Evolutionary conservation across 2,797 vertebrate species (phyloP), one percentile per base, ranked within the genome.

Genomic region (Pangasius larnaudii): DNA sequence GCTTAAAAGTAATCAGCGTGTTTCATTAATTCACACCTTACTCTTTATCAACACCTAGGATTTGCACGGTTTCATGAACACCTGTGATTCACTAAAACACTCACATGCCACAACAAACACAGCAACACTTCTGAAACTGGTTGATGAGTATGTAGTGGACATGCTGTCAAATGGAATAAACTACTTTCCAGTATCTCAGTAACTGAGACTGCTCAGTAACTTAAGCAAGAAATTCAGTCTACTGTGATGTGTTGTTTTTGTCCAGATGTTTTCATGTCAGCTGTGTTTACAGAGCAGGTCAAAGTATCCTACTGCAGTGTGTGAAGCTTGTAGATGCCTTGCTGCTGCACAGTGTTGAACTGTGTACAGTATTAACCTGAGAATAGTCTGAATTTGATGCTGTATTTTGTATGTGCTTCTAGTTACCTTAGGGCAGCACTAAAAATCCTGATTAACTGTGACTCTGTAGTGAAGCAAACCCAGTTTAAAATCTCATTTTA

Each of bases 21-120:
- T 84, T 89, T 87, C n/a, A 77, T 84, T 79, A 86, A 74, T 84
- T 83, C 71, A 18, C 79, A 84, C 51, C 58, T 58, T n/a, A 19
- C 58, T 83, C 65, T 65, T 42, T 42, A 72, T 56, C 67, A 74
- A 67, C 88, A 86, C 69, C 69, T 83, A 27, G 61, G 79, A 77
- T 86, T 58, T 56, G 78, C 63, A 67, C 30, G 4, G 33, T n/a
- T 79, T 58, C 59, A 79, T n/a, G 61, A 72, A 63, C 67, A 56
- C 16, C n/a, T 88, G 61, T 22, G 24, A 77, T 72, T 51, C 10
- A 13, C 16, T 11, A 8, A 1, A 84, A 67, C 16, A 22, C 51
- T 53, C 63, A 27, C 11, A 75, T 0, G 36, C 27, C 13, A 19
- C 39, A 58, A 71, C 0, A 67, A 84, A 51, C 81, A 36, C 51